These are phyloP conservation scores for Psettodes erumei DNA, from an alignment of 2,113 vertebrate genomes.

Conservation along the genomic window DNA sequence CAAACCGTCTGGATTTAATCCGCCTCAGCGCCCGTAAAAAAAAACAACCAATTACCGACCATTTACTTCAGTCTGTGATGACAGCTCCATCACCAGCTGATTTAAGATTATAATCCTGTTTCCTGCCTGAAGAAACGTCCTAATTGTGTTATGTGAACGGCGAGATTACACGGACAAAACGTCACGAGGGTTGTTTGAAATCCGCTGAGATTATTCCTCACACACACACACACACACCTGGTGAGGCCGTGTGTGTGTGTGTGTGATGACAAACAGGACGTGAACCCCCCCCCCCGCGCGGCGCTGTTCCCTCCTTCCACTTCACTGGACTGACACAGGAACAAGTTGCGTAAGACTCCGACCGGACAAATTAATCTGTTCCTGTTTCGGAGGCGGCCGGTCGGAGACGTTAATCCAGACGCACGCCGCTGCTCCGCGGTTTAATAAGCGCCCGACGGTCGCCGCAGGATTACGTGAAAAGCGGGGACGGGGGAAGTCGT, in stretches of 20 bases:
- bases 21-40: conserved; percentile 51
- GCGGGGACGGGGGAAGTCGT: too few relatives aligned
- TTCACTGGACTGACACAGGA: conserved; percentile 52
- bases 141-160: conserved; percentile 63
- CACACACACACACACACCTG: too few relatives aligned
- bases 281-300: conserved; percentile 36
- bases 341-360: conserved; percentile 66
- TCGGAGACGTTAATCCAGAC: conserved; percentile 73
- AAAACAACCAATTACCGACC: conserved; percentile 63
- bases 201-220: too few relatives aligned
- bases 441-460: conserved; percentile 63
- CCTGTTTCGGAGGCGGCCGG: conserved; percentile 67
- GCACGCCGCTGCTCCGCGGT: conserved; percentile 63
- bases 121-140: conserved; percentile 59
- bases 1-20: conserved; percentile 51
- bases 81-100: conserved; percentile 57
- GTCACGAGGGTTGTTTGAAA: too few relatives aligned
- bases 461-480: too few relatives aligned
- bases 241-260: too few relatives aligned
- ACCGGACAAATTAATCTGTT: conserved; percentile 76
- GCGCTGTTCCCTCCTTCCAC: conserved; percentile 55
- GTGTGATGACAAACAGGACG: too few relatives aligned
- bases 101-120: conserved; percentile 70
- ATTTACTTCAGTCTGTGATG: conserved; percentile 59
- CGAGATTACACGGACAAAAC: conserved; percentile 50